Percentiles rank a stretch among this genome's conserved stretches.
phyloP scores from a whole-genome alignment of 2,113 vertebrate genomes.

The Lepisosteus osseus region DNA sequence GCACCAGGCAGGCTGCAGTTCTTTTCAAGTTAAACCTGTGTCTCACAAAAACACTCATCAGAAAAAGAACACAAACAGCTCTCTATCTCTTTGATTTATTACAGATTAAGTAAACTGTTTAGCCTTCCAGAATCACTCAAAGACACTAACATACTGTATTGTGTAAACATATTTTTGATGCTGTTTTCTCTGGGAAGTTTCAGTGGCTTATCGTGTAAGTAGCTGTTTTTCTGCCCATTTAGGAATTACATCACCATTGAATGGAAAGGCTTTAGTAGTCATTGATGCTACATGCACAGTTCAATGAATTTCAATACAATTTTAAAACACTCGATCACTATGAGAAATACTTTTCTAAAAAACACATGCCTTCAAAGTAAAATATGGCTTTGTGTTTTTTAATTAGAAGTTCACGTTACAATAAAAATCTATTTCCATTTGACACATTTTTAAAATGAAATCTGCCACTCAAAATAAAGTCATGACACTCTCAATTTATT shows the following conservation, averaged over 20 bases:
- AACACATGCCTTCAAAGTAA: no score
- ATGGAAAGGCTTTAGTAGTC: not conserved
- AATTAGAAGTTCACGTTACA: no score
- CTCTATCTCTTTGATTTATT: not conserved
- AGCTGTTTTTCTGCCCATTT: not conserved
- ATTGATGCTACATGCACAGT: not conserved
- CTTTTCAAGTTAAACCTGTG: not conserved
- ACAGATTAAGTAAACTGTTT: slow-evolving; percentile 11
- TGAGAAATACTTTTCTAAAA: no score
- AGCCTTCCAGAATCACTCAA: not conserved
- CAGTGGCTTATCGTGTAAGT: not conserved
- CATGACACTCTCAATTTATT: no score
- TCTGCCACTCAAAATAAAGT: no score
- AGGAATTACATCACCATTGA: not conserved
- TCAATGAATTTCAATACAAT: not conserved
- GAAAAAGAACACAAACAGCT: not conserved
- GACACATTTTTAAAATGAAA: no score
- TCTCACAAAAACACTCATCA: not conserved
- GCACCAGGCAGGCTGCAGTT: slow-evolving; percentile 1
- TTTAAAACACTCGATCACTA: not conserved
- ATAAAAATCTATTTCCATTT: no score
- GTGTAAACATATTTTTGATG: slow-evolving; percentile 1
- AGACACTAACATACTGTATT: not conserved
- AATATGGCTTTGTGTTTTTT: no score
- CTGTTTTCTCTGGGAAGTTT: not conserved